Evolutionary conservation across 2,888 invertebrate genomes (phyloP), one percentile per base, ranked within the genome.

Genomic region (Eupithecia vulgata): DNA sequence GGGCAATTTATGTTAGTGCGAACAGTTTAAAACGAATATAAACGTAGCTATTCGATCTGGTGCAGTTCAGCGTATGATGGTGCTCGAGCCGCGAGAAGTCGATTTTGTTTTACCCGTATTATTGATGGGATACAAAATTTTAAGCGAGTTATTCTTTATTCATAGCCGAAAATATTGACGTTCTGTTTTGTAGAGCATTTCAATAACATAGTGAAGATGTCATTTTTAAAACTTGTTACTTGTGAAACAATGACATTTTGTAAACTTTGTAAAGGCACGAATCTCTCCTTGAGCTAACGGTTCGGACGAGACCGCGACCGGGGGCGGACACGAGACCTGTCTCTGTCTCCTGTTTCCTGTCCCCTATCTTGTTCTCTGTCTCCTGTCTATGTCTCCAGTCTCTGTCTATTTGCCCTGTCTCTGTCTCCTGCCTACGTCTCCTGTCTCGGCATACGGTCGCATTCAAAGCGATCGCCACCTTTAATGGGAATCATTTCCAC

Each of bases 111-210:
- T 69, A 74, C 73, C 74, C 62, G 70, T 77, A 81, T 78, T 81
- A 84, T 83, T 83, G 83, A 83, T 82, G 82, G 79, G 75, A 76
- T 77, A 78, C 77, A 73, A 80, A 82, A 83, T 84, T 65, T 85
- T 82, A 84, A 83, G 71, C 35, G 69, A 67, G 72, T 65, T 25
- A 65, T 40, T 37, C 37, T 5, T 25, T 12, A 65, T 25, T 21
- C 10, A 15, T 65, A 21, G 12, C 35, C 6, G 37, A 64, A 64
- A 64, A 64, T 64, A 64, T 64, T 37, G 35, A 64, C 21, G 35
- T 62, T 7, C 10, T 62, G 59, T 61, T 64, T 35, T 62, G 8
- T 21, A 17, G 1, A 62, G 8, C 15, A 62, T 30, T 17, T 35
- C 61, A 62, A 61, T 7, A 34, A 35, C 7, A 35, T 37, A 35